Evolutionary conservation across 2,113 vertebrate genomes (phyloP).

Genomic region (Tupaia tana): DNA sequence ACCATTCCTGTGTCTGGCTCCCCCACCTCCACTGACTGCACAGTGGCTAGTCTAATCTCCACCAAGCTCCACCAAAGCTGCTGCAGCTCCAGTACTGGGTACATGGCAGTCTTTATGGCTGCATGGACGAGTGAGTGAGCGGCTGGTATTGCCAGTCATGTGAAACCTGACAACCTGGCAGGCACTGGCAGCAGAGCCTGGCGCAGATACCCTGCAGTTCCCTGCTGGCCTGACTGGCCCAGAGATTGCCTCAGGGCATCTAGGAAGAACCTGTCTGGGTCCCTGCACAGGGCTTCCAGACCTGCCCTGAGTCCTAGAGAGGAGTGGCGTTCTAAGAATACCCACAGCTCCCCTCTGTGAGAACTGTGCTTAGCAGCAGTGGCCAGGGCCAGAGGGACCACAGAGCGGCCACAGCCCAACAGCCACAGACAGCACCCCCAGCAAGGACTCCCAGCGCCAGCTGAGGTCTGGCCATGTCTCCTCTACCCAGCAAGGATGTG

Average conservation of each 20-base stretch:
- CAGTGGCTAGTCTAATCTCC: neutral
- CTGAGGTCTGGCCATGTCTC: neutral
- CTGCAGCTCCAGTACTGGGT: neutral
- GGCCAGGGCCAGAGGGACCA: no score
- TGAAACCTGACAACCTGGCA: neutral
- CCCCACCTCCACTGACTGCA: no score
- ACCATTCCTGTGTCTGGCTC: no score
- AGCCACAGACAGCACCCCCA: neutral
- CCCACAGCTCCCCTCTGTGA: neutral
- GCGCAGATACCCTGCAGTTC: neutral
- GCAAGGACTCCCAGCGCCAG: neutral
- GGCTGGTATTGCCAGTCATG: no score
- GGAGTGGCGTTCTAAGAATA: rapidly evolving
- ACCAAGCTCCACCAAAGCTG: neutral
- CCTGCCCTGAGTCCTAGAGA: neutral
- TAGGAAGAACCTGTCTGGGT: neutral
- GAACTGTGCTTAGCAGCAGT: neutral
- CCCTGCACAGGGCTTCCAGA: neutral
- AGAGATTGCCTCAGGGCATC: neutral
- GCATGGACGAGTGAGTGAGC: neutral
- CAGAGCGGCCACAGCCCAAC: neutral
- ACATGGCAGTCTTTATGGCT: neutral
- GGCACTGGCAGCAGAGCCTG: neutral
- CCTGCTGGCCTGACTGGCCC: neutral
- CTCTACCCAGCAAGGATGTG: no score